Evolutionary conservation across 2,888 invertebrate genomes (phyloP).

Genomic region (Ennomos erosarius): DNA sequence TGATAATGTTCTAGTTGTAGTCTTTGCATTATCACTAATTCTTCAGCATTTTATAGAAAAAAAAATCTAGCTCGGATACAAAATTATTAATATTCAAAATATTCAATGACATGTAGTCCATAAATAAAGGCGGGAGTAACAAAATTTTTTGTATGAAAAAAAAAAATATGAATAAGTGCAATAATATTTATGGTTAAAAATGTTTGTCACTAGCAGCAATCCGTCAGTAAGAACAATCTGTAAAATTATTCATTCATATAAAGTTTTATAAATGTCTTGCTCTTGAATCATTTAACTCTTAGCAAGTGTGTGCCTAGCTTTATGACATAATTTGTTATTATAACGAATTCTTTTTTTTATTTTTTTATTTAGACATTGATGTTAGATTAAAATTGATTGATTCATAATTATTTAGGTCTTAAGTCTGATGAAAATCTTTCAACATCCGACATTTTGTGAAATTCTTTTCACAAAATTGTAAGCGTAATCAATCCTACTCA

Average conservation of each 20-base stretch:
- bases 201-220: constrained; percentile 8
- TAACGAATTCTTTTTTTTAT: constrained; percentile 3
- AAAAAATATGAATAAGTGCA: constrained; percentile 1
- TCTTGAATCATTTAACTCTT: background rate
- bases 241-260: too few relatives aligned
- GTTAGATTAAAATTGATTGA: constrained; percentile 5
- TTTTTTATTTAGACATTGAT: constrained; percentile 14
- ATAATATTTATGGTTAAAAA: constrained; percentile 7
- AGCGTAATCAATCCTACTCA: too few relatives aligned
- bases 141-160: constrained; percentile 11
- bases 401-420: constrained; percentile 9
- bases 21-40: constrained; percentile 31
- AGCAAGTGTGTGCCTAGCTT: constrained; percentile 15
- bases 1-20: constrained; percentile 37
- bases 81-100: background rate
- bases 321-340: constrained; percentile 9
- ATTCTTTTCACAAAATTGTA: too few relatives aligned
- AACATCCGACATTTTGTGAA: constrained; percentile 1
- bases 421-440: constrained; percentile 10
- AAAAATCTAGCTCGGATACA: constrained; percentile 12
- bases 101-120: too few relatives aligned
- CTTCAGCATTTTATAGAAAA: constrained; percentile 14
- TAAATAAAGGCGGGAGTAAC: background rate
- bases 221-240: background rate
- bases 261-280: too few relatives aligned